Evolutionary conservation across 2,888 invertebrate species (phyloP).

Genomic region (Mactromeris polynyma): DNA sequence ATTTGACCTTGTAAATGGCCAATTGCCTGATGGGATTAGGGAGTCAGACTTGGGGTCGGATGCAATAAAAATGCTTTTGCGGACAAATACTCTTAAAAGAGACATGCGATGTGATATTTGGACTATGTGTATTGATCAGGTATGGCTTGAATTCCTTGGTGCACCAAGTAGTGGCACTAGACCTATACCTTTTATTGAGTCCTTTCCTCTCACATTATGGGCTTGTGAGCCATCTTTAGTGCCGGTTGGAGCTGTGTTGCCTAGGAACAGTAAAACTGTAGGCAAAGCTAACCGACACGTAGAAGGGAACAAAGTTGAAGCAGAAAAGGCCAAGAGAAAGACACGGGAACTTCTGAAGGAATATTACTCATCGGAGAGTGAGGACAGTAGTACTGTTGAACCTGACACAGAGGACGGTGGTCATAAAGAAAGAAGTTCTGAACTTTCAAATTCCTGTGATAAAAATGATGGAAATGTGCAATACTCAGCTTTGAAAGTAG

Average conservation of each 20-base stretch:
- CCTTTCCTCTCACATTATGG: slow-evolving; percentile 96
- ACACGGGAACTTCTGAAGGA: slow-evolving; percentile 70
- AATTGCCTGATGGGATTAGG: slow-evolving; percentile 51
- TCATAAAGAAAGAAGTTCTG: background rate
- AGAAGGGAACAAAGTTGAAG: background rate
- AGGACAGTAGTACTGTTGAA: slow-evolving; percentile 37
- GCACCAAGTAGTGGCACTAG: slow-evolving; percentile 90
- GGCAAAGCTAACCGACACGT: background rate
- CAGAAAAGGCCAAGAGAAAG: slow-evolving; percentile 47
- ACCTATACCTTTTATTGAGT: slow-evolving; percentile 88
- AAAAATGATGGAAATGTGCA: slow-evolving; percentile 68
- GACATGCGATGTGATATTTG: slow-evolving; percentile 92
- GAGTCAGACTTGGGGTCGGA: slow-evolving; percentile 53
- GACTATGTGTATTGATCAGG: slow-evolving; percentile 94
- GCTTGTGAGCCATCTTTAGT: slow-evolving; percentile 49
- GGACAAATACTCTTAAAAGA: slow-evolving; percentile 81
- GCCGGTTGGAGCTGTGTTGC: slow-evolving; percentile 39
- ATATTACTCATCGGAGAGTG: slow-evolving; percentile 70
- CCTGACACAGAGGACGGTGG: slow-evolving; percentile 27
- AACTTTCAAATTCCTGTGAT: slow-evolving; percentile 66
- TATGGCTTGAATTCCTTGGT: slow-evolving; percentile 97
- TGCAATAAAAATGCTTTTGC: slow-evolving; percentile 65
- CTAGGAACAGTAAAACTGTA: slow-evolving; percentile 17
- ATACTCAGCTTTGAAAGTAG: slow-evolving; percentile 85
- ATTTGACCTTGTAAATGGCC: slow-evolving; percentile 65